Base-by-base conservation (phyloP, 2,113 vertebrate species). In the Phylloscopus whistleri region DNA sequence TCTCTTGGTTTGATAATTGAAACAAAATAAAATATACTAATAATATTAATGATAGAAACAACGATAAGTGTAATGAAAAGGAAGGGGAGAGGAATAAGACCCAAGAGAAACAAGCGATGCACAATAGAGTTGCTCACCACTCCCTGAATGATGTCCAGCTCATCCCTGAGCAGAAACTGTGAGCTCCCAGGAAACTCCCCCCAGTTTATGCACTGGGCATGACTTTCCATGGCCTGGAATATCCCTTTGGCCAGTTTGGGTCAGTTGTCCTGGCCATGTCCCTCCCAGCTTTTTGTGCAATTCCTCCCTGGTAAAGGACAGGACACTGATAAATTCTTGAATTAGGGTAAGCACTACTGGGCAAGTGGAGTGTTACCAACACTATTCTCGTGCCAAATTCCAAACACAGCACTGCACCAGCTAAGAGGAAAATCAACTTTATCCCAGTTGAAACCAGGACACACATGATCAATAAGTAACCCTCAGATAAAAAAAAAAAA, bases 101-200 rank as follows among this genome's bases (percentile, higher is more conserved):
- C 14, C 35, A 43, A 70, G 31, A 63, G 49, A 19, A 70, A 35
- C 3, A 43, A 75, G 17, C 13, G 21, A 11, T 76, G 55, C 17
- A 43, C 17, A 41, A 2, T 0, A 3, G 23, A 68, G 11, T 5
- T 26, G 9, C 41, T 68, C 62, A 39, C 2, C 46, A 26, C 28
- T 4, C 23, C 9, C 13, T 51, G 43, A 58, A 37, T 33, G 37
- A 37, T 59, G 23, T 3, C 21, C 41, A 83, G 35, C 17, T 49
- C 0, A 0, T 27, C 15, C 21, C 30, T 55, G 79, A 62, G 26
- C 24, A 76, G 55, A 7, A 48, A 0, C 7, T 31, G 62, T 33
- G 62, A 55, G 26, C 18, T 63, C 56, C 31, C 79, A 84, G 31
- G 3, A 48, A 43, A 1, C 24, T 69, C 15, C 26, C 10, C 35